These are phyloP conservation scores for Pleuronectes platessa DNA, from an alignment of 2,113 vertebrate species.

Conservation along the genomic window DNA sequence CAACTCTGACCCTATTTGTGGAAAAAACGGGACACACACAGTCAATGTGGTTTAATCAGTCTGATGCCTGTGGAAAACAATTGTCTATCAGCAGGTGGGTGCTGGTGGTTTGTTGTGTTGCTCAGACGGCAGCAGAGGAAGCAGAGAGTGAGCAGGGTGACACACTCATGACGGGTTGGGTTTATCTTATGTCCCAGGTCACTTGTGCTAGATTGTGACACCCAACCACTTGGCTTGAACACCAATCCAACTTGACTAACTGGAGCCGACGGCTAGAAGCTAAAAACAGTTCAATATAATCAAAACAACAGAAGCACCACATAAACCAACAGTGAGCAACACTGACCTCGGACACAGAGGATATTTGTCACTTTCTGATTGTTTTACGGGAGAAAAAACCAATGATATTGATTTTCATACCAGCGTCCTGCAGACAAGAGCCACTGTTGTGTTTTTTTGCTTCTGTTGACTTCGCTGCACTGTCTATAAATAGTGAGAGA, in stretches of 20 bases:
- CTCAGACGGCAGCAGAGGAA: too few relatives aligned
- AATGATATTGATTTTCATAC: too few relatives aligned
- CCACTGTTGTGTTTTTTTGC: too few relatives aligned
- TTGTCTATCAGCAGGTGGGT: background rate
- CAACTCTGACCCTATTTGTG: constrained; percentile 9
- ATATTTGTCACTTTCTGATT: too few relatives aligned
- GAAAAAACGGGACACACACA: background rate
- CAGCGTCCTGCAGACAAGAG: too few relatives aligned
- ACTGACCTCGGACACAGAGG: too few relatives aligned
- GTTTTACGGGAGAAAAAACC: too few relatives aligned
- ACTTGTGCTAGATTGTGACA: background rate
- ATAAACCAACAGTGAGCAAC: too few relatives aligned
- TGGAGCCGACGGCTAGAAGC: background rate
- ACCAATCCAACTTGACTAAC: background rate
- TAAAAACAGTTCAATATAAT: background rate
- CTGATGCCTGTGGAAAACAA: background rate
- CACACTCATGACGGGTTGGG: background rate
- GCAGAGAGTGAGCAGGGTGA: background rate
- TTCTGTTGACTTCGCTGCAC: too few relatives aligned
- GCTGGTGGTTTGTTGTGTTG: background rate
- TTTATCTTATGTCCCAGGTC: background rate
- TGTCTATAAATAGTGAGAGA: too few relatives aligned
- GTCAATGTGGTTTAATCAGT: background rate
- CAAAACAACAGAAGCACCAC: too few relatives aligned
- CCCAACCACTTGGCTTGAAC: background rate